phyloP scores from a whole-genome alignment of 1,140 invertebrate species.

The Episyrphus balteatus region DNA sequence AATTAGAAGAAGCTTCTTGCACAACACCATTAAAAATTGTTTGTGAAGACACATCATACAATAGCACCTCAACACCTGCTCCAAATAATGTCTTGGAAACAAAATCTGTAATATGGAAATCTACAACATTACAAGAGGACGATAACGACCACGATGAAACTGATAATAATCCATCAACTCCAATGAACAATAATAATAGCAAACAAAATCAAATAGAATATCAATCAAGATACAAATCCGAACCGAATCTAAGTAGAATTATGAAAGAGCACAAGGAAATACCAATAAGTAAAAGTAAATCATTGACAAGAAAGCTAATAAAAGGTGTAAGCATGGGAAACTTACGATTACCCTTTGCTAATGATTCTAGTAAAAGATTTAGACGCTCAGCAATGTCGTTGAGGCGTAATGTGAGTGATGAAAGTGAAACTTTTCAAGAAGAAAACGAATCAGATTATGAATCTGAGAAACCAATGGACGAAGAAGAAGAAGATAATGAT shows the following conservation, averaged over 20 bases:
- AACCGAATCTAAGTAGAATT: slow-evolving; percentile 30
- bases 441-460: background rate
- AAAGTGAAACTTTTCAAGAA: slow-evolving; percentile 9
- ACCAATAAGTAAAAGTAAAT: slow-evolving; percentile 17
- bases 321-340: slow-evolving; percentile 36
- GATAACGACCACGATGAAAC: slow-evolving; percentile 27
- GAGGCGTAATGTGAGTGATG: background rate
- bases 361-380: slow-evolving; percentile 27
- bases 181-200: slow-evolving; percentile 18
- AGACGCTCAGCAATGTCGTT: background rate
- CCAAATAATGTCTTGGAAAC: background rate
- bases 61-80: no score
- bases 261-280: slow-evolving; percentile 5
- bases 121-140: background rate
- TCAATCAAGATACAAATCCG: slow-evolving; percentile 29
- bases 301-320: slow-evolving; percentile 30
- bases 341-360: slow-evolving; percentile 26
- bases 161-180: slow-evolving; percentile 27
- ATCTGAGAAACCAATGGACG: background rate
- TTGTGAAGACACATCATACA: slow-evolving; percentile 11
- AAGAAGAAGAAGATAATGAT: slow-evolving; percentile 8
- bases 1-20: slow-evolving; percentile 11
- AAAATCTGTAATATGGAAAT: background rate
- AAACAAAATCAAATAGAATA: no score
- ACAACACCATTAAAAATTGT: slow-evolving; percentile 24